phyloP scores from a whole-genome alignment of 2,113 vertebrate species.

The Mesembrinibis cayennensis region DNA sequence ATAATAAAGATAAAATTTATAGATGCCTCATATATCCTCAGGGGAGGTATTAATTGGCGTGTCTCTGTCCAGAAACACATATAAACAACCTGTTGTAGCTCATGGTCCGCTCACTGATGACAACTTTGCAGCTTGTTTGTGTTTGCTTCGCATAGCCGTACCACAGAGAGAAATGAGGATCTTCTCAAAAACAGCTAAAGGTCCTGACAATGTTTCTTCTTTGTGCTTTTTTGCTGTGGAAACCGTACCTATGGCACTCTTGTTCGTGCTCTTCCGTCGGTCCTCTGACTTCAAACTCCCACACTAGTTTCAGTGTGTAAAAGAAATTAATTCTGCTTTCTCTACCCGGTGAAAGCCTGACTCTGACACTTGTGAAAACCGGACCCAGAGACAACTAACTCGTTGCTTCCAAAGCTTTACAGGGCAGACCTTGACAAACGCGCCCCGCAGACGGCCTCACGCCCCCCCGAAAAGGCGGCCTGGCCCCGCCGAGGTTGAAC shows the following conservation, averaged over 20 bases:
- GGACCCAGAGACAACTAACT: fast-evolving
- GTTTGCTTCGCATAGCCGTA: background rate
- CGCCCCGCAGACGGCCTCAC: no score
- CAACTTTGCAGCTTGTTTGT: background rate
- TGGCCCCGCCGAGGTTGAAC: no score
- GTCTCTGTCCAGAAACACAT: background rate
- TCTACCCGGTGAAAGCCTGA: background rate
- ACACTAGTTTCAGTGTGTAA: fast-evolving
- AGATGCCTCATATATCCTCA: background rate
- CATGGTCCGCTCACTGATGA: background rate
- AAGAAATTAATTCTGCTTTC: background rate
- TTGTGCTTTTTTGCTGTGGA: fast-evolving
- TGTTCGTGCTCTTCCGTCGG: fast-evolving
- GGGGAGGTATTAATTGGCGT: background rate
- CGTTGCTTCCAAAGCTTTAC: background rate
- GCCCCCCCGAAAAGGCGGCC: fast-evolving
- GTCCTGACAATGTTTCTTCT: fast-evolving
- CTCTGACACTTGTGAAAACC: background rate
- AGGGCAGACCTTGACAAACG: background rate
- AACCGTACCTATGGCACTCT: fast-evolving
- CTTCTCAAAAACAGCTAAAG: background rate
- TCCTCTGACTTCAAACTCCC: background rate
- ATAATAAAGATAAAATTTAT: background rate
- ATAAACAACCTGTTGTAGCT: background rate
- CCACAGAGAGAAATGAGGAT: fast-evolving